These are phyloP conservation scores for Alosa sapidissima DNA, from an alignment of 2,797 vertebrate genomes.

Conservation along the genomic window DNA sequence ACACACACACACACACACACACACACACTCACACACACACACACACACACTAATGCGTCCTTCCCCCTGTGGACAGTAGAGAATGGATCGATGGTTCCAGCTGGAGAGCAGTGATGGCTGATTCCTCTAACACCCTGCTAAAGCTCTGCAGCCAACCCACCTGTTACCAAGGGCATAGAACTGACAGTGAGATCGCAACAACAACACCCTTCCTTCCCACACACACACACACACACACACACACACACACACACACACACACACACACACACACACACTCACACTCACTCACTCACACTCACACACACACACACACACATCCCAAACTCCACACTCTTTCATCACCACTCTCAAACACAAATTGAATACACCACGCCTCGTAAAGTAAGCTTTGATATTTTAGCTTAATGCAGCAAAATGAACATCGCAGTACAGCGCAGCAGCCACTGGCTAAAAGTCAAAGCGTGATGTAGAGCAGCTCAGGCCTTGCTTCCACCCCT, in stretches of 20 bases:
- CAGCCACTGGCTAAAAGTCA: not conserved
- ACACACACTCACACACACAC: not conserved
- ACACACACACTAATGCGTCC: not conserved
- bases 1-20: constrained; percentile 12
- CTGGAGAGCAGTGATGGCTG: constrained; percentile 22
- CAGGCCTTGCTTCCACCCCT: not conserved
- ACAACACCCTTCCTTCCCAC: not conserved
- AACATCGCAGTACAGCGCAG: not conserved
- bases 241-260: not conserved
- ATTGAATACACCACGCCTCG: not conserved
- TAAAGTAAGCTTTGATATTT: not conserved
- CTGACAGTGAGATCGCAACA: not conserved
- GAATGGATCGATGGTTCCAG: constrained; percentile 11
- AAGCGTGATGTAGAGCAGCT: not conserved
- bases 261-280: not conserved
- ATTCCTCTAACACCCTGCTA: constrained; percentile 22
- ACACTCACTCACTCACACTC: too few species aligned
- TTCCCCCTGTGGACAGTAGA: constrained; percentile 22
- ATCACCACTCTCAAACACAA: not conserved
- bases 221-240: constrained; percentile 5
- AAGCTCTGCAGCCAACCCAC: constrained; percentile 14
- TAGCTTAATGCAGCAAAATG: not conserved
- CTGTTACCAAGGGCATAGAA: constrained; percentile 3
- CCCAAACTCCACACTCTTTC: not conserved
- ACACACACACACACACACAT: not conserved